Percentiles rank a stretch among this genome's conserved stretches.
phyloP scores from a whole-genome alignment of 2,113 vertebrate species.

The Cichladusa arquata region DNA sequence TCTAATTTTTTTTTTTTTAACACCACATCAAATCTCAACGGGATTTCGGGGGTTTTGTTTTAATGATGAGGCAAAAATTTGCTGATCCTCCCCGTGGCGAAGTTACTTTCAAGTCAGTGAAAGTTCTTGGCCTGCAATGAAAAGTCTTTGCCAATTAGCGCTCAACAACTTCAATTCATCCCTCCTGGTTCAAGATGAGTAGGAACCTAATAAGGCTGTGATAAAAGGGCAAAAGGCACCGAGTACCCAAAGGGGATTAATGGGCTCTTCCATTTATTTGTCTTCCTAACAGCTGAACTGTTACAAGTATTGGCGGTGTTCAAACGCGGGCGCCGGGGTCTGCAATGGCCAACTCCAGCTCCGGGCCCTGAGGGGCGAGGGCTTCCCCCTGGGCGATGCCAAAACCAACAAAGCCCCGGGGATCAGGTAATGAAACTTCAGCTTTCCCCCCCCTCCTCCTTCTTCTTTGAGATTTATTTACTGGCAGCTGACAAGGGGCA shows the following conservation, averaged over 20 bases:
- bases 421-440: constrained; percentile 84
- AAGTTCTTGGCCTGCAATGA: constrained; percentile 82
- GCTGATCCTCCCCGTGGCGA: constrained; percentile 73
- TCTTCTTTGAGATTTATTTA: constrained; percentile 81
- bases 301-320: constrained; percentile 84
- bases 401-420: constrained; percentile 79
- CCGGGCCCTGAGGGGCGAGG: constrained; percentile 70
- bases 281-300: constrained; percentile 88
- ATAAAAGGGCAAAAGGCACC: constrained; percentile 89
- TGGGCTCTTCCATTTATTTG: constrained; percentile 85
- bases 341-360: constrained; percentile 82
- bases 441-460: constrained; percentile 54
- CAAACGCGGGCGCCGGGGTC: constrained; percentile 73
- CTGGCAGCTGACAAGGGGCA: constrained; percentile 84
- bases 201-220: constrained; percentile 86
- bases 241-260: constrained; percentile 84
- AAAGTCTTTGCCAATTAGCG: constrained; percentile 87
- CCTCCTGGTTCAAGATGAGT: constrained; percentile 83
- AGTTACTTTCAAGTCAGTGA: constrained; percentile 86
- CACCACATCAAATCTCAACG: background rate
- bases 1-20: constrained; percentile 15
- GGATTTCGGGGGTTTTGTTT: constrained; percentile 71
- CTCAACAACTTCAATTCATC: constrained; percentile 83
- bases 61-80: constrained; percentile 72
- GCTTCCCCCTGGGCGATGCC: constrained; percentile 77